Evolutionary conservation across 2,888 invertebrate genomes (phyloP).

Genomic region (Amblyjoppa fuscipennis): DNA sequence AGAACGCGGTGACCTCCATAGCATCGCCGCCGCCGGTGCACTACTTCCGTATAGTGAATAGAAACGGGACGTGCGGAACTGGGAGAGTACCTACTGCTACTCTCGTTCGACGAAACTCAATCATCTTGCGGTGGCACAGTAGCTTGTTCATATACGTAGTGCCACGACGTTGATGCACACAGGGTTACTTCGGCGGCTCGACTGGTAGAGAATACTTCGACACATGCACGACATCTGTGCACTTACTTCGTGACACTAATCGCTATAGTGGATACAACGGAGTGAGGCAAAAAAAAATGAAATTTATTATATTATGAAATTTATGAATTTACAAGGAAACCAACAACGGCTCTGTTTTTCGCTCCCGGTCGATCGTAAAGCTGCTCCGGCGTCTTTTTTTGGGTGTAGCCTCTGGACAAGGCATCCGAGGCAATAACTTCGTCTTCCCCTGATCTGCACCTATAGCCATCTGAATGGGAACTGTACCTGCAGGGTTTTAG

Average conservation of each 20-base stretch:
- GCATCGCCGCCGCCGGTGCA: neutral
- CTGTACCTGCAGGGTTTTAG: neutral
- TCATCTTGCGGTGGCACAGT: conserved; percentile 17
- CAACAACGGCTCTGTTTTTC: too few relatives aligned
- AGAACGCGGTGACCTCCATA: conserved; percentile 11
- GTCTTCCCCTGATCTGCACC: neutral
- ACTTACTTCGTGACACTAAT: neutral
- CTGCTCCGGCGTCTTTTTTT: too few relatives aligned
- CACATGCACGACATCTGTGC: neutral
- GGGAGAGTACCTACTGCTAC: conserved; percentile 13
- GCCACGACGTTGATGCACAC: neutral
- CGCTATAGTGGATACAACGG: neutral
- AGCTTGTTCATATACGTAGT: neutral
- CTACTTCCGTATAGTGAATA: conserved; percentile 1
- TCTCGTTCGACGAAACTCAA: conserved; percentile 20
- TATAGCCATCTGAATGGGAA: neutral
- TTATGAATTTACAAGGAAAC: neutral
- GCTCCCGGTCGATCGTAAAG: too few relatives aligned
- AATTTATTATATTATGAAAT: neutral
- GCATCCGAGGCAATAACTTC: neutral
- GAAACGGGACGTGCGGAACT: conserved; percentile 17
- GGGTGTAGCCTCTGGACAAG: too few relatives aligned
- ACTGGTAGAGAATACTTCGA: neutral
- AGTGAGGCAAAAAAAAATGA: neutral
- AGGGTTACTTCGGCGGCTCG: neutral